phyloP scores from a whole-genome alignment of 2,888 invertebrate species.

The Meteorus colon region DNA sequence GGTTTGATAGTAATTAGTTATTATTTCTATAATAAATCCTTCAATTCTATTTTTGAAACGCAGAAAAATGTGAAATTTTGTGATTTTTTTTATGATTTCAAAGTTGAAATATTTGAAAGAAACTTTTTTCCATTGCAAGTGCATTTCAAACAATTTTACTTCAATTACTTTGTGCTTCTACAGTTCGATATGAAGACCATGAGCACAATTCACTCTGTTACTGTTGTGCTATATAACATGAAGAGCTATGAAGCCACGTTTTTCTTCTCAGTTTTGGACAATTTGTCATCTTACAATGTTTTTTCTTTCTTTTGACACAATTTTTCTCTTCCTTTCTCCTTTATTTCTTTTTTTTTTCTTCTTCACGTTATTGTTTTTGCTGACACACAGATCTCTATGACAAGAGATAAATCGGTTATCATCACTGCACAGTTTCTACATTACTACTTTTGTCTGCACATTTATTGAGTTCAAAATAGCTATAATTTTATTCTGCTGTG shows the following conservation, averaged over 20 bases:
- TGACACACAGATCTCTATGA: neutral
- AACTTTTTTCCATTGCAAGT: neutral
- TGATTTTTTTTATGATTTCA: too few relatives aligned
- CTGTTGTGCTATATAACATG: neutral
- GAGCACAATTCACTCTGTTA: neutral
- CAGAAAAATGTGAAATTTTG: too few relatives aligned
- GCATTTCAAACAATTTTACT: neutral
- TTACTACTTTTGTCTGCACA: neutral
- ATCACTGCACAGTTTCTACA: neutral
- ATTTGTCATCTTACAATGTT: neutral
- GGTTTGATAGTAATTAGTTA: neutral
- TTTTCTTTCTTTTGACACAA: neutral
- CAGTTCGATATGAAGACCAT: neutral
- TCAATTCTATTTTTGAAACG: too few relatives aligned
- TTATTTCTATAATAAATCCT: too few relatives aligned
- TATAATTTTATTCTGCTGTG: too few relatives aligned
- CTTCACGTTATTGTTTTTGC: neutral
- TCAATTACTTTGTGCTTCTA: neutral
- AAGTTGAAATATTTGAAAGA: neutral
- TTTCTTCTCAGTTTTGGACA: neutral
- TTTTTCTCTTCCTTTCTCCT: neutral
- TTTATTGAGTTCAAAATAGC: neutral
- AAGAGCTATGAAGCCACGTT: conserved; percentile 5
- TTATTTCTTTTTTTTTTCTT: neutral
- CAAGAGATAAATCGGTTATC: neutral